A percentile compares a stretch with the other conserved stretches of the same genome.
Conservation (phyloP, 2,797 vertebrate genomes). For the Cyprinella venusta region DNA sequence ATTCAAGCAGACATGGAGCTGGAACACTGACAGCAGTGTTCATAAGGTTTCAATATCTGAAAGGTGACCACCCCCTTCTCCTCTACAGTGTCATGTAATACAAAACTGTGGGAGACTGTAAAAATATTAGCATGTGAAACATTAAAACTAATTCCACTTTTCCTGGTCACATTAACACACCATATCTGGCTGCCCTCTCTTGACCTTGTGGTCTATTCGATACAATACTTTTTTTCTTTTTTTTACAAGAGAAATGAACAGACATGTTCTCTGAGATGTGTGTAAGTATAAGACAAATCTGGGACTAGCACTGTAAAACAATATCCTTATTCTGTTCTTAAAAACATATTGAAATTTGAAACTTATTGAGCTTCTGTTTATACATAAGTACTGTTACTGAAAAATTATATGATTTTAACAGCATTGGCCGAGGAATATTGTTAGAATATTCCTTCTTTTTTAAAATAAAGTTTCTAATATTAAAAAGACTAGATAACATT, state of each 20-base stretch:
- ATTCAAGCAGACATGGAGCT: constrained; percentile 55
- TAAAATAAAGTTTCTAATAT: not conserved
- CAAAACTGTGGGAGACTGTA: constrained; percentile 70
- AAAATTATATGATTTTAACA: not conserved
- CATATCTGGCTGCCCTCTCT: constrained; percentile 40
- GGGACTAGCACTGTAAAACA: constrained; percentile 49
- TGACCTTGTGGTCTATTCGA: constrained; percentile 46
- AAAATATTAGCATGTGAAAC: constrained; percentile 77
- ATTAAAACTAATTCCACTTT: constrained; percentile 76
- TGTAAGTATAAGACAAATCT: constrained; percentile 34
- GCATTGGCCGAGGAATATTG: not conserved
- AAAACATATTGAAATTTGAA: constrained; percentile 31
- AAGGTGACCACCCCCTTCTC: constrained; percentile 55
- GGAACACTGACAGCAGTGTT: constrained; percentile 55
- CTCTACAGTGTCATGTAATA: constrained; percentile 70
- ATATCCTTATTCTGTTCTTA: constrained; percentile 33
- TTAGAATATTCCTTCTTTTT: not conserved
- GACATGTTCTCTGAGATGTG: constrained; percentile 29
- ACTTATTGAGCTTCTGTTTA: not conserved
- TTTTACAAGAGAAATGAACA: constrained; percentile 1
- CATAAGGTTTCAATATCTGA: constrained; percentile 75
- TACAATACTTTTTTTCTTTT: constrained; percentile 38
- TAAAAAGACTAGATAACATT: not conserved
- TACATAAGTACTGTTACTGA: constrained; percentile 1
- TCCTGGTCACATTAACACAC: constrained; percentile 70